phyloP scores from a whole-genome alignment of 2,113 vertebrate species.

The Catagonus wagneri region DNA sequence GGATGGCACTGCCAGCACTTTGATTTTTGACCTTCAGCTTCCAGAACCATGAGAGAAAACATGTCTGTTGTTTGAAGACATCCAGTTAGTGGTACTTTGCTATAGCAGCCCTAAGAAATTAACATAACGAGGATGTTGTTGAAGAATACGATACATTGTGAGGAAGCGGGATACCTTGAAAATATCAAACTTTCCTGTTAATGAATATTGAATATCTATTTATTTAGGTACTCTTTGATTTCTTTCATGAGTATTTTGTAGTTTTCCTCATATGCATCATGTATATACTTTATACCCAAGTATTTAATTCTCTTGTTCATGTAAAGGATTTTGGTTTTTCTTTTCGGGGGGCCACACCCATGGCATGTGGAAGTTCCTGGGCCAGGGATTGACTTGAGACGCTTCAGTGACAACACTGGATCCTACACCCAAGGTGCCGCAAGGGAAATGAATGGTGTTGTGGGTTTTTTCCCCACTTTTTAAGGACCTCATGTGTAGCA shows the following conservation, averaged over 20 bases:
- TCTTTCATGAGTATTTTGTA: not conserved
- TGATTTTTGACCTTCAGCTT: not conserved
- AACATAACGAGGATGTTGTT: accelerated
- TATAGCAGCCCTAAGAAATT: not conserved
- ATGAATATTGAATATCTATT: not conserved
- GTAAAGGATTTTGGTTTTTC: not conserved
- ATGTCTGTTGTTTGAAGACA: not conserved
- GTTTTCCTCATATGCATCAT: too few species aligned
- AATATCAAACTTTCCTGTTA: too few species aligned
- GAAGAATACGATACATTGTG: accelerated
- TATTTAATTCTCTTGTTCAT: not conserved
- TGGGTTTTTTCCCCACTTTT: too few species aligned
- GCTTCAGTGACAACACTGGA: too few species aligned
- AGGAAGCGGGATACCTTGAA: not conserved
- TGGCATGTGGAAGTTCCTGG: too few species aligned
- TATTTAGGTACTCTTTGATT: not conserved
- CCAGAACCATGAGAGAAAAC: not conserved
- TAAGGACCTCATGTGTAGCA: too few species aligned
- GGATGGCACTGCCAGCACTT: not conserved
- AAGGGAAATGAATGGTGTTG: too few species aligned
- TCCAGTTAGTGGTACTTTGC: not conserved
- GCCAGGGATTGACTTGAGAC: too few species aligned
- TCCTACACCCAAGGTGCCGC: too few species aligned
- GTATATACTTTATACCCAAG: too few species aligned
- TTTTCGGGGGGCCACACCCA: too few species aligned